Percentiles rank a stretch among this genome's conserved stretches.
Evolutionary conservation across 2,797 vertebrate genomes (phyloP).

Genomic region (Oophaga sylvatica): DNA sequence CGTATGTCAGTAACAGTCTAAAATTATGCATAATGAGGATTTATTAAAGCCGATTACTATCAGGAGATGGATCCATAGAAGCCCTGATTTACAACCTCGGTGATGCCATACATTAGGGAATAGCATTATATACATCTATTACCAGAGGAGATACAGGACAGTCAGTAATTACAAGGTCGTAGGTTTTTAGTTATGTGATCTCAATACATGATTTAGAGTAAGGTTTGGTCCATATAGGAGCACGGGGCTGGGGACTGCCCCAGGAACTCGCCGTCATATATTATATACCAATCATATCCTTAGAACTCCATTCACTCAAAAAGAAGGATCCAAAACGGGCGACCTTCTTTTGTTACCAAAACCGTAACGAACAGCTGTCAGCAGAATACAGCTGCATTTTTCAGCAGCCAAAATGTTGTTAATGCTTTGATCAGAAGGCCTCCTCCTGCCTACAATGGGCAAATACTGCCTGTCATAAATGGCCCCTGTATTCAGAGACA

Average conservation of each 20-base stretch:
- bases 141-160: background rate
- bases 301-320: background rate
- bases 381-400: no score
- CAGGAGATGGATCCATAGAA: conserved; percentile 10
- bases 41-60: background rate
- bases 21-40: background rate
- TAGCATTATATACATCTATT: background rate
- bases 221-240: background rate
- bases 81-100: background rate
- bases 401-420: no score
- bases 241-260: background rate
- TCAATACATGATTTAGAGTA: no score
- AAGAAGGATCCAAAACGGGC: background rate
- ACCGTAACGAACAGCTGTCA: no score
- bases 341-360: no score
- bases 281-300: background rate
- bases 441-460: no score
- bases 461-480: no score
- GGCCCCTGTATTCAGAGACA: no score
- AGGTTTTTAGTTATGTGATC: background rate
- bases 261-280: background rate
- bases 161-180: background rate
- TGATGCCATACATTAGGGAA: background rate
- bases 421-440: no score
- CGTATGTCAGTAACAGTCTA: no score